A percentile compares a stretch with the other conserved stretches of the same genome.
Evolutionary conservation across 2,113 vertebrate genomes (phyloP).

Genomic region (Lasiurus cinereus): DNA sequence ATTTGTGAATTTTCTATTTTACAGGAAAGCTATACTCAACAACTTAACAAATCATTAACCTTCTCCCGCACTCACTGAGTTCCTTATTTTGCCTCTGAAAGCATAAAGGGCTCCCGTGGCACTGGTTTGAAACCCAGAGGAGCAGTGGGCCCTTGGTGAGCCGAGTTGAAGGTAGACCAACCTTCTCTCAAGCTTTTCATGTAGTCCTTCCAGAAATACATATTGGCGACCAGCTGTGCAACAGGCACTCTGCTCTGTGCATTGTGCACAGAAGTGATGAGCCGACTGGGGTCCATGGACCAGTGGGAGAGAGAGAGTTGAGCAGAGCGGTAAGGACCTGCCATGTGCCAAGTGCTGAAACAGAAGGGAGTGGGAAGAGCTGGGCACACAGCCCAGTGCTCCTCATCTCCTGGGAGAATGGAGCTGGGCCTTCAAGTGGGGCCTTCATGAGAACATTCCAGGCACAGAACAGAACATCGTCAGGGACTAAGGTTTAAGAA

Average conservation of each 20-base stretch:
- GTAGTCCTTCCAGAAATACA: not conserved
- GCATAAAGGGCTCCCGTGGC: not conserved
- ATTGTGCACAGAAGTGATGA: not conserved
- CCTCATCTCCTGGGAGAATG: not conserved
- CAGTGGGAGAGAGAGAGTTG: not conserved
- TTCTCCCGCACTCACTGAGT: rapidly evolving
- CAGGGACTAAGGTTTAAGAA: not conserved
- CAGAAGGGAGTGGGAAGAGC: no score
- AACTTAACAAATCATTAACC: not conserved
- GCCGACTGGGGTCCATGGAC: not conserved
- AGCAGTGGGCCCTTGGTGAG: not conserved
- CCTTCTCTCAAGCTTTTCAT: not conserved
- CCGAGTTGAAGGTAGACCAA: not conserved
- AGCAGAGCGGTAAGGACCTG: not conserved
- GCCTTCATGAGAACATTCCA: not conserved
- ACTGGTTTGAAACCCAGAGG: not conserved
- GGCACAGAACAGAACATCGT: no score
- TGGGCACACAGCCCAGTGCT: not conserved
- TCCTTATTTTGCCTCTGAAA: not conserved
- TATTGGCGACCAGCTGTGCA: not conserved
- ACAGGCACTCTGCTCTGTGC: no score
- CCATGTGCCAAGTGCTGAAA: not conserved
- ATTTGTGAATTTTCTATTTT: rapidly evolving
- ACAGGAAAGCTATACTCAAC: not conserved
- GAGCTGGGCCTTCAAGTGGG: rapidly evolving